Evolutionary conservation across 1,140 invertebrate genomes (phyloP), one percentile per base, ranked within the genome.

Genomic region (Drosophila asahinai): DNA sequence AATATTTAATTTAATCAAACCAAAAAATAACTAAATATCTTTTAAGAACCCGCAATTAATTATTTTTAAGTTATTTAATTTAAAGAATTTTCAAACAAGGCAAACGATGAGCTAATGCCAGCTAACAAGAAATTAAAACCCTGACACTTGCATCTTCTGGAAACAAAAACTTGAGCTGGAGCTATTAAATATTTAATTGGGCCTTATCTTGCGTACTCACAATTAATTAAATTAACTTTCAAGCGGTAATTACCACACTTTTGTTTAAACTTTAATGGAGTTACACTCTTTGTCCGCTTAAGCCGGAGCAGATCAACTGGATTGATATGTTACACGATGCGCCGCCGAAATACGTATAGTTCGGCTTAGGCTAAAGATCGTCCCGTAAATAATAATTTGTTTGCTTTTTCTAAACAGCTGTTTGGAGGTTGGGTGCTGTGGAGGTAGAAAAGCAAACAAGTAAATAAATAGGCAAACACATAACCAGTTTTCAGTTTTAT

Each of bases 401-500:
- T 77, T 87, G 63, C 67, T 59, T 65, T 68, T 61, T 42, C 19
- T 36, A 36, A 67, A 45, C 67, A 70, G 67, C 70, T 81, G 76
- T 67, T 83, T 43, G 58, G 55, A 38, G 43, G 17, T n/a, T 55
- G 17, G 22, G 38, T 38, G 22, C 38, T 38, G 33, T 55, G 52
- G 33, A 55, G 33, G 52, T 15, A 55, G 42, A 72, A 27, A 61
- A 60, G 25, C 48, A 59, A 70, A 47, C 49, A 59, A 65, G 62
- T 51, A 48, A 71, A 22, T 52, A 66, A 55, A 43, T 66, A 12
- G 57, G 58, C 63, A 38, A 68, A 68, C 48, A 73, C 43, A 58
- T 43, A 86, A 86, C 83, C 83, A 76, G 83, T 86, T 86, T 60
- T 17, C 33, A 57, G 61, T 51, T 65, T 40, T 58, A 33, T 54